phyloP scores from a whole-genome alignment of 2,888 invertebrate species.

The Cataglyphis livida region DNA sequence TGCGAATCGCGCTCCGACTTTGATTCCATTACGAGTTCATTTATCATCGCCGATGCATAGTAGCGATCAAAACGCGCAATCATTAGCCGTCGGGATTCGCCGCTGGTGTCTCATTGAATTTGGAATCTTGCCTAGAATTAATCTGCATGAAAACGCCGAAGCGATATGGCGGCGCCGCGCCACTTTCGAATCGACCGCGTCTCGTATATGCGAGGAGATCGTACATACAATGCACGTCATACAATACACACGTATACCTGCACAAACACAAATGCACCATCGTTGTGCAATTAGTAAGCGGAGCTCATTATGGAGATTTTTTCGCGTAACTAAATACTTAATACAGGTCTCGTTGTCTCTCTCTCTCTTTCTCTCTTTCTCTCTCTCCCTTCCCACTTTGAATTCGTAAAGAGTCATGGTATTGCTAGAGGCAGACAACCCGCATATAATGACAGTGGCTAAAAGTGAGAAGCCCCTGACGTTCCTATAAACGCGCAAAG shows the following conservation, averaged over 20 bases:
- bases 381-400: constrained; percentile 59
- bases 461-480: constrained; percentile 57
- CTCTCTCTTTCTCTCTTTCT: constrained; percentile 10
- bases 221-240: constrained; percentile 36
- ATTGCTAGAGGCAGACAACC: constrained; percentile 55
- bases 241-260: background rate
- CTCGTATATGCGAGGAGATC: constrained; percentile 32
- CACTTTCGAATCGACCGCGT: constrained; percentile 51
- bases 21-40: constrained; percentile 48
- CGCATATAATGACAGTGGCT: constrained; percentile 62
- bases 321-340: constrained; percentile 80
- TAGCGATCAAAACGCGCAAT: constrained; percentile 39
- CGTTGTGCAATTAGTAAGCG: constrained; percentile 78
- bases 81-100: constrained; percentile 42
- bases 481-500: constrained; percentile 53
- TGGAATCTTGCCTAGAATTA: constrained; percentile 51
- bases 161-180: constrained; percentile 37
- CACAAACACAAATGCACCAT: background rate
- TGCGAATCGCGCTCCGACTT: constrained; percentile 42
- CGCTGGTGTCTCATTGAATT: constrained; percentile 48
- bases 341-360: constrained; percentile 74
- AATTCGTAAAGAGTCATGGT: constrained; percentile 75
- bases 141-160: constrained; percentile 45
- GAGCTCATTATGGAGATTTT: constrained; percentile 80
- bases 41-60: constrained; percentile 45